Conservation (phyloP, 2,113 vertebrate species). For the Channa maculata region DNA sequence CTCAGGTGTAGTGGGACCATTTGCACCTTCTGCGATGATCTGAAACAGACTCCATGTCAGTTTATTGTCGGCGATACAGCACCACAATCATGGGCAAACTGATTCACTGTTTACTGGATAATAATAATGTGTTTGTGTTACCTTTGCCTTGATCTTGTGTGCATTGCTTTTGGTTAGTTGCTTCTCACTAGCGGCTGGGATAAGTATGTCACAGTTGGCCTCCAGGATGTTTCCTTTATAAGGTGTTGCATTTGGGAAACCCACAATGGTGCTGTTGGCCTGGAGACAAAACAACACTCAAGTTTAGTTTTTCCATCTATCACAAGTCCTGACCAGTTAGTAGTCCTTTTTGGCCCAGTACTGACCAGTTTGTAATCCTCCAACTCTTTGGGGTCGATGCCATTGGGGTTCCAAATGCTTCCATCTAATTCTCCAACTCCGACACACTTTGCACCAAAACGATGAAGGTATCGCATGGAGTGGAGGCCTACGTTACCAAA, state of each 20-base stretch:
- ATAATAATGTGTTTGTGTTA: constrained; percentile 43
- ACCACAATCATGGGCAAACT: too few relatives aligned
- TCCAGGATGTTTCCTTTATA: constrained; percentile 94
- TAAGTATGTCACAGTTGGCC: constrained; percentile 94
- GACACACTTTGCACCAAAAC: constrained; percentile 93
- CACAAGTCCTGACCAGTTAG: neutral
- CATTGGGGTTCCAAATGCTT: constrained; percentile 93
- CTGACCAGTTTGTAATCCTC: constrained; percentile 71
- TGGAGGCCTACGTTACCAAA: constrained; percentile 98
- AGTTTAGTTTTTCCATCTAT: too few relatives aligned
- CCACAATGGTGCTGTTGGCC: constrained; percentile 94
- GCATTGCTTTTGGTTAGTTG: constrained; percentile 94
- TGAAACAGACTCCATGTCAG: constrained; percentile 61
- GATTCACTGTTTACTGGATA: too few relatives aligned
- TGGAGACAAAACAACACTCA: constrained; percentile 49
- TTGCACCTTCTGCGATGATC: constrained; percentile 96
- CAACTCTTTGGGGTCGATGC: constrained; percentile 96
- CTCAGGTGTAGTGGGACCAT: constrained; percentile 94
- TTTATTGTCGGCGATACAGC: too few relatives aligned
- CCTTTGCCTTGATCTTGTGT: constrained; percentile 93
- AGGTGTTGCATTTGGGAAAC: constrained; percentile 89
- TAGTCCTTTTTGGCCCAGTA: neutral
- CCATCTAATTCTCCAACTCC: constrained; percentile 93
- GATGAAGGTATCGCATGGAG: constrained; percentile 96
- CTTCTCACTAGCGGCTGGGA: constrained; percentile 96